These are phyloP conservation scores for Gallinago solitaria DNA, from an alignment of 2,797 vertebrate species.

Conservation along the genomic window DNA sequence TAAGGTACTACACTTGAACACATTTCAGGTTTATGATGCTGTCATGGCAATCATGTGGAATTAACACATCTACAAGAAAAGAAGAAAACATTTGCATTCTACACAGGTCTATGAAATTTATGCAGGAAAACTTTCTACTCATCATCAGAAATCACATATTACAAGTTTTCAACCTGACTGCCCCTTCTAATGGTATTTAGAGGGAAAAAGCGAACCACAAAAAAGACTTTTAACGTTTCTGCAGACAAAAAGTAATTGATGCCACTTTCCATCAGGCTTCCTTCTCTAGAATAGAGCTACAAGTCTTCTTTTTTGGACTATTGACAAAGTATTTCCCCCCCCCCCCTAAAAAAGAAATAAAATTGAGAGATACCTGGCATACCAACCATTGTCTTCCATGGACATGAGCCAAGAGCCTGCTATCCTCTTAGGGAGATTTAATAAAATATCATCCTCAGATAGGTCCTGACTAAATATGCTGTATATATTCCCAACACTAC, in stretches of 20 bases:
- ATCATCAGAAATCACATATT: not conserved
- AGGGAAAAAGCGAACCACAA: not conserved
- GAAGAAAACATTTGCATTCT: not conserved
- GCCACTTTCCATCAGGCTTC: not conserved
- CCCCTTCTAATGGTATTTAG: not conserved
- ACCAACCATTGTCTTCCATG: not conserved
- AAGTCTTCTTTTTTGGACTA: not conserved
- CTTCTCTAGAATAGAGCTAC: not conserved
- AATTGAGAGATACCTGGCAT: not conserved
- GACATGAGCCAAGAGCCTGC: not conserved
- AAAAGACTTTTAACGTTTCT: not conserved
- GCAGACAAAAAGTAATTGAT: not conserved
- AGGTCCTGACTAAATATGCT: not conserved
- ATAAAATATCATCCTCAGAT: not conserved
- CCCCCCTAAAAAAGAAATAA: not conserved
- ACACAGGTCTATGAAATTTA: not conserved
- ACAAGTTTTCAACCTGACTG: not conserved
- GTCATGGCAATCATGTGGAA: not conserved
- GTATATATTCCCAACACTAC: not conserved
- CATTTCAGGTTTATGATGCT: not conserved
- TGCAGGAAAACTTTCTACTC: not conserved
- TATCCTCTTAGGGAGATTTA: not conserved
- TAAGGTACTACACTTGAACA: not conserved
- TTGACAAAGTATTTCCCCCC: accelerated
- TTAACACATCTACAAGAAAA: not conserved